These are phyloP conservation scores for Zingel zingel DNA, from an alignment of 2,113 vertebrate genomes.

Conservation along the genomic window DNA sequence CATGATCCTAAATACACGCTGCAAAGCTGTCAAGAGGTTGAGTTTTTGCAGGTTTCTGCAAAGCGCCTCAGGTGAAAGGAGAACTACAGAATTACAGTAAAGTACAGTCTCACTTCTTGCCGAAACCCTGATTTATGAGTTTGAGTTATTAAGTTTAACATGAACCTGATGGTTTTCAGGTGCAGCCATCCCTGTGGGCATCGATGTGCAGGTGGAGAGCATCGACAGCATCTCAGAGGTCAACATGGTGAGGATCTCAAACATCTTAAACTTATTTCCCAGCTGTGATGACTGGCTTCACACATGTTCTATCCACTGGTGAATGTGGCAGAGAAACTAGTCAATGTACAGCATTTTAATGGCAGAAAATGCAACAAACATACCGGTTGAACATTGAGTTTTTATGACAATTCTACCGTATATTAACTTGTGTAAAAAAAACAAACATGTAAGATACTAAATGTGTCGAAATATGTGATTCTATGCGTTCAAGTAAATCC, in stretches of 20 bases:
- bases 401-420: no score
- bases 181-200: slow-evolving; percentile 90
- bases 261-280: background rate
- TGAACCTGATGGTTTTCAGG: slow-evolving; percentile 73
- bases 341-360: background rate
- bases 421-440: no score
- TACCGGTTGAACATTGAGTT: no score
- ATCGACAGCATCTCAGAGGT: slow-evolving; percentile 96
- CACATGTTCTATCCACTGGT: background rate
- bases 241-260: slow-evolving; percentile 89
- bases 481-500: background rate
- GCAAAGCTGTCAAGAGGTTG: background rate
- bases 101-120: background rate
- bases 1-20: background rate
- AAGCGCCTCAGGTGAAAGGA: background rate
- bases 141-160: background rate
- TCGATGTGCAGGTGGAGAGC: slow-evolving; percentile 95
- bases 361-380: background rate
- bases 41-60: background rate
- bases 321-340: background rate
- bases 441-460: background rate
- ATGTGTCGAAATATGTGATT: no score
- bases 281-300: background rate
- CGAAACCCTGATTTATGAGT: background rate
- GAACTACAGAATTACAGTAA: no score